Percentiles rank a stretch among this genome's conserved stretches.
These are phyloP conservation scores for Lutjanus argentimaculatus DNA, from an alignment of 2,797 vertebrate species.

Conservation along the genomic window DNA sequence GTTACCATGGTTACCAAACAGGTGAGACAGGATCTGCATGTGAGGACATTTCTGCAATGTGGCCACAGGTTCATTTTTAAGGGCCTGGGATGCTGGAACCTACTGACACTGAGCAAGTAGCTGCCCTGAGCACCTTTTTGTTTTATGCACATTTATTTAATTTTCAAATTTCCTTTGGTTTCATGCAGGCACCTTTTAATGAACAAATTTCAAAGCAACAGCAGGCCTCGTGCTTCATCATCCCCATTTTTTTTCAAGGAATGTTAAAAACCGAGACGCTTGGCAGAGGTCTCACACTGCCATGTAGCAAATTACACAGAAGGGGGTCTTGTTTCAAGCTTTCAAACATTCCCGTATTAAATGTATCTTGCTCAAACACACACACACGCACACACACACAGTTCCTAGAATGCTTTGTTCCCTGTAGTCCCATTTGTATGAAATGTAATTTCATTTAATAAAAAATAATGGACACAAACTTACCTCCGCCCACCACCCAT, in stretches of 20 bases:
- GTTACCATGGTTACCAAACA: no score
- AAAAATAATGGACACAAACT: neutral
- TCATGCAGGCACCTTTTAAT: conserved; percentile 1
- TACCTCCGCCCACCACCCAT: neutral
- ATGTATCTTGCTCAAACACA: neutral
- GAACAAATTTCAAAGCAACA: conserved; percentile 14
- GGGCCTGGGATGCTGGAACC: neutral
- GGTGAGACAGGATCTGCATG: no score
- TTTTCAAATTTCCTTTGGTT: neutral
- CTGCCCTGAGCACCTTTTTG: neutral
- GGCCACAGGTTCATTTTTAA: neutral
- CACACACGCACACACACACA: neutral
- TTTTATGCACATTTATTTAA: conserved; percentile 3
- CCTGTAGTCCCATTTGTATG: neutral
- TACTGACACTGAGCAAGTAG: neutral
- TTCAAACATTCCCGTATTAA: conserved; percentile 27
- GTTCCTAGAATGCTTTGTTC: neutral
- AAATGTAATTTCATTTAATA: conserved; percentile 3
- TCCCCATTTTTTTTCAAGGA: conserved; percentile 22
- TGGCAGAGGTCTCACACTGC: conserved; percentile 24
- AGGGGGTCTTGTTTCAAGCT: conserved; percentile 34
- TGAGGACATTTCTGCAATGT: no score
- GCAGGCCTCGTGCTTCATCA: neutral
- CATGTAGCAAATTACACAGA: conserved; percentile 30
- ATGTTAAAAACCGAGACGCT: conserved; percentile 10